These are phyloP conservation scores for Monarcha castaneiventris DNA, from an alignment of 2,113 vertebrate species.

Conservation along the genomic window DNA sequence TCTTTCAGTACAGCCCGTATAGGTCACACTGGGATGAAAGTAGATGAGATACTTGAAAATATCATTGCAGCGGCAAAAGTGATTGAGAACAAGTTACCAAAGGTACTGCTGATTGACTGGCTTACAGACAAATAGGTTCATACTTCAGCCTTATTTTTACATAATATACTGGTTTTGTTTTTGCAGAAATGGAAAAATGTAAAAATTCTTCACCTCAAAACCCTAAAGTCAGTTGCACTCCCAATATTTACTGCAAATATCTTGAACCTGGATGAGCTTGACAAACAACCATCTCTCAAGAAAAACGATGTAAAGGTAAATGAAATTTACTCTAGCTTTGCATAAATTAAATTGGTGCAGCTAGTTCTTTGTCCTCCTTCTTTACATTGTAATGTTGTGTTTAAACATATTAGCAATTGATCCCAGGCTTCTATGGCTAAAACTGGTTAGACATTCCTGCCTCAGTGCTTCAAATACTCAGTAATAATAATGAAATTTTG, in stretches of 20 bases:
- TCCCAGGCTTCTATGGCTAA: not conserved
- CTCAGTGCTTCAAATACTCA: not conserved
- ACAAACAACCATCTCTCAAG: not conserved
- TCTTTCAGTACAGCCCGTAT: slow-evolving; percentile 77
- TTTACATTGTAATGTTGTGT: not conserved
- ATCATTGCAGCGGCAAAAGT: slow-evolving; percentile 68
- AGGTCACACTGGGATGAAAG: slow-evolving; percentile 81
- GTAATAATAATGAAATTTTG: not conserved
- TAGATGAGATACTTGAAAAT: slow-evolving; percentile 79
- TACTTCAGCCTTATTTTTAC: not conserved
- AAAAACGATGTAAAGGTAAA: slow-evolving; percentile 14
- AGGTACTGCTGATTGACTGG: slow-evolving; percentile 62
- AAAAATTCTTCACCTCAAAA: slow-evolving; percentile 89
- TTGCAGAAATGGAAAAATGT: slow-evolving; percentile 80
- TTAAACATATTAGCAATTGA: not conserved
- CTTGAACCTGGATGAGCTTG: slow-evolving; percentile 49
- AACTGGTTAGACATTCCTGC: not conserved
- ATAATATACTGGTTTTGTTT: not conserved
- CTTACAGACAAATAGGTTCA: not conserved
- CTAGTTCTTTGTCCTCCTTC: not conserved
- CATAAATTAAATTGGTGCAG: not conserved
- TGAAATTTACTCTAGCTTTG: not conserved
- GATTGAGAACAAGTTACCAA: slow-evolving; percentile 70
- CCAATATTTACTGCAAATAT: slow-evolving; percentile 81
- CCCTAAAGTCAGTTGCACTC: slow-evolving; percentile 78